Conservation (phyloP, 2,888 invertebrate species). For the Eristalis tenax region DNA sequence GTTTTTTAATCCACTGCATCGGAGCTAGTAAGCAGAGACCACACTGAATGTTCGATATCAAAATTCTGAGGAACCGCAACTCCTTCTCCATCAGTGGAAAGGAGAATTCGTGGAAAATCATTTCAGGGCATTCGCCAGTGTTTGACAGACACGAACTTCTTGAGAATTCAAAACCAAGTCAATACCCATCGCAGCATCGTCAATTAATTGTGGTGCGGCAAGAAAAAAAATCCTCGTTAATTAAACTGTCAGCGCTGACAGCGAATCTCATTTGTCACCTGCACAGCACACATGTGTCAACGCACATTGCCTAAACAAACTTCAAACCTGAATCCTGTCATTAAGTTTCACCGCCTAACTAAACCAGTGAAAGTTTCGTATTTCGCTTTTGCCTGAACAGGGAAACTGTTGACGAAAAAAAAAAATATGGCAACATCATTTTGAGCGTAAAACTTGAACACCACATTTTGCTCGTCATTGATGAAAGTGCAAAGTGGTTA, state of each 20-base stretch:
- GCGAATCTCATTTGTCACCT: neutral
- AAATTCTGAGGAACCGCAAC: neutral
- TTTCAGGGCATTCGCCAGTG: neutral
- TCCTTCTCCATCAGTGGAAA: neutral
- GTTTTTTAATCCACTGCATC: neutral
- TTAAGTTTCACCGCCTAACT: neutral
- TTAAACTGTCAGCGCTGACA: neutral
- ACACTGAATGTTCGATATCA: neutral
- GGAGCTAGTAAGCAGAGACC: neutral
- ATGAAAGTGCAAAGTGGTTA: conserved; percentile 69
- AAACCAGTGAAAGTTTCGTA: conserved; percentile 6
- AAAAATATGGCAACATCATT: neutral
- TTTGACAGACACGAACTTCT: neutral
- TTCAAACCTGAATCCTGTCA: neutral
- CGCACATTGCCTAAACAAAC: neutral
- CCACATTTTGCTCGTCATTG: conserved; percentile 57
- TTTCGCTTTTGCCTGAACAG: neutral
- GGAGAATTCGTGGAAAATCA: neutral
- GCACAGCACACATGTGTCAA: neutral
- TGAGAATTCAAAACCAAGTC: neutral
- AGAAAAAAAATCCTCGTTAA: neutral
- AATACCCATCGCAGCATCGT: neutral
- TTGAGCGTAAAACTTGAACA: conserved; percentile 44
- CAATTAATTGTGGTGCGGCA: neutral
- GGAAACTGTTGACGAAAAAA: neutral